Evolutionary conservation across 2,888 invertebrate genomes (phyloP), one percentile per base, ranked within the genome.

Genomic region (Chironomus riparius): DNA sequence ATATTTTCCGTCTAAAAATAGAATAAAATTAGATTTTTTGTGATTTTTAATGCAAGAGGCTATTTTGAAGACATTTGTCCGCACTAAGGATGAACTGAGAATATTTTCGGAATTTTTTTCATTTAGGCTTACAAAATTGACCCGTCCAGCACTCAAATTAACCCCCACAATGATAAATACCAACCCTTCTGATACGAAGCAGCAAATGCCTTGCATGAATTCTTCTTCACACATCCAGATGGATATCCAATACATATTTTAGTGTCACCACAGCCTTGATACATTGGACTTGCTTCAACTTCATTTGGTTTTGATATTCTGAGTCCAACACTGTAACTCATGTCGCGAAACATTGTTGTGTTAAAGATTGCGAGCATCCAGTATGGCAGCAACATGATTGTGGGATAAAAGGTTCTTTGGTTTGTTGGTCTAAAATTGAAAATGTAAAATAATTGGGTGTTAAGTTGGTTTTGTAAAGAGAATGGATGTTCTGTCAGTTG

Each of bases 241-340:
- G 65, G 65, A 24, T 21, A 21, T 22, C 65, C 65, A 65, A 65
- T 21, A 12, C 65, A 65, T 4, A 65, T 83, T 77, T 84, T 84
- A 70, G 78, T 81, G 61, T 85, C 84, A 0, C 88, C 89, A 79
- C 95, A 95, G 0, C 88, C 90, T 28, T 87, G 86, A 84, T 94
- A 95, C 79, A 94, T 89, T 0, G 87, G 85, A 84, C 92, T 91
- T 28, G 86, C 82, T 6, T 84, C 81, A 24, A 65, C 18, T 22
- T 65, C 56, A 56, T 15, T 15, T 0, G 56, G 2, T 56, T 1
- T 5, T 4, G 38, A 38, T 2, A 38, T 4, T 7, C 2, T 38
- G 4, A 38, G 38, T 38, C 38, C 38, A 10, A 38, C 10, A 38
- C n/a, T 56, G 15, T 56, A 56, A 15, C 15, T 18, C n/a, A 56